Base-by-base conservation (phyloP, 2,888 invertebrate species). In the Hyalella azteca region DNA sequence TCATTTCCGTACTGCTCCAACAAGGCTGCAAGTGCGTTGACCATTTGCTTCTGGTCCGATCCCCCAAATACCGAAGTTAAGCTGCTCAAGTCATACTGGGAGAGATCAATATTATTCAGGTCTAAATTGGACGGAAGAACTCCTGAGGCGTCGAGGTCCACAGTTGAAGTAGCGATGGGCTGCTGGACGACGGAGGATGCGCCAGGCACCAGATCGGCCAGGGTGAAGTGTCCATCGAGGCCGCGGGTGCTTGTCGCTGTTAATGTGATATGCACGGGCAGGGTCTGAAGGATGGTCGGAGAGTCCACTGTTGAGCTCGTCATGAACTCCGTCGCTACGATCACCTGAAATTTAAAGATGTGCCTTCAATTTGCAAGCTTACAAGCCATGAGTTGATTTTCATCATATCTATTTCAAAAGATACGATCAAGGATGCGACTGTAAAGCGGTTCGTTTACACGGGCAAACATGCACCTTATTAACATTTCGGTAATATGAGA, bases 271-370 rank as follows among this genome's bases (percentile, higher is more conserved):
- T 83, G 81, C 26, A 83, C 83, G 19, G 81, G 81, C 19, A 81
- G 78, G 13, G 83, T 83, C 36, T 83, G 80, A 26, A 83, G 73
- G 60, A 83, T 79, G 75, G 81, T 80, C 13, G 81, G 83, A 32
- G 78, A 40, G 29, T 54, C 39, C 59, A 83, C 81, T 4, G 81
- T 73, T 0, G 83, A 81, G n/a, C 77, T 78, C 1, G 83, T 83
- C 80, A 81, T 78, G 78, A 79, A 82, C 73, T 83, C 83, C 13
- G 83, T 83, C 36, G 83, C 83, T 13, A 81, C 81, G 77, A 83
- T 81, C 13, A 83, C 81, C 83, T 83, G 83, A 3, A 80, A 78
- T 13, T 45, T n/a, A 79, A 40, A 73, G 7, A 32, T 40, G n/a
- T n/a, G n/a, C n/a, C n/a, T n/a, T n/a, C n/a, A n/a, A n/a, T n/a